phyloP scores from a whole-genome alignment of 1,140 invertebrate species.

The Drosophila athabasca region DNA sequence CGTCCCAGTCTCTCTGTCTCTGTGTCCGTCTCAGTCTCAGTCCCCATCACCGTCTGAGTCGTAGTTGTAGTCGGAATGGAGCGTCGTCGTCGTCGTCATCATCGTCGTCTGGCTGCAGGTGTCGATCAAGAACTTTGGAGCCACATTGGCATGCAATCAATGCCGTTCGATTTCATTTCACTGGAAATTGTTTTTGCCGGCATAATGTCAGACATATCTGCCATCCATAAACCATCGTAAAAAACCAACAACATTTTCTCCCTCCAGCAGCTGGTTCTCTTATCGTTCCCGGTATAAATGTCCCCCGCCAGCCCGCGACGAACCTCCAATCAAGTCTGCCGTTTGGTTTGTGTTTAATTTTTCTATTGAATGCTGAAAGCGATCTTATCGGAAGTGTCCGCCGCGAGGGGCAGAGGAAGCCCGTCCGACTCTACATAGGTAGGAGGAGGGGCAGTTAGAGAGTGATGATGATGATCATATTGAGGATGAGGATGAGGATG shows the following conservation, averaged over 20 bases:
- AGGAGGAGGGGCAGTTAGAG: not conserved
- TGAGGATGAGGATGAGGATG: constrained; percentile 12
- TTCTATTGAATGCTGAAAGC: constrained; percentile 69
- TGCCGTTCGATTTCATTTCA: constrained; percentile 80
- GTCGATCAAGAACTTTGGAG: constrained; percentile 79
- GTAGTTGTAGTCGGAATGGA: constrained; percentile 6
- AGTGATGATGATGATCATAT: constrained; percentile 8
- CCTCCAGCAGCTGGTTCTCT: constrained; percentile 23
- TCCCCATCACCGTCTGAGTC: constrained; percentile 20
- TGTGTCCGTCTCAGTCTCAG: constrained; percentile 1
- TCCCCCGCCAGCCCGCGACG: not conserved
- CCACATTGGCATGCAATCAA: constrained; percentile 81
- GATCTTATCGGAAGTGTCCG: constrained; percentile 75
- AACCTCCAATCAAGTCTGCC: constrained; percentile 1
- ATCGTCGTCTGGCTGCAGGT: constrained; percentile 62
- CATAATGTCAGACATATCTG: constrained; percentile 69
- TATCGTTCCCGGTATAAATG: constrained; percentile 21
- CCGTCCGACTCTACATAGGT: not conserved
- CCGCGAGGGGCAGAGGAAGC: constrained; percentile 20
- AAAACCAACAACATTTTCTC: constrained; percentile 34
- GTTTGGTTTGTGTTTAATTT: constrained; percentile 24
- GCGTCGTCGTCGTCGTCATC: constrained; percentile 22
- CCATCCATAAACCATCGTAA: constrained; percentile 52
- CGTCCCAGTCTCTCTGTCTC: constrained; percentile 20
- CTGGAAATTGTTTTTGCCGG: constrained; percentile 67